These are phyloP conservation scores for Chelidonichthys spinosus DNA, from an alignment of 2,797 vertebrate species.

Conservation along the genomic window DNA sequence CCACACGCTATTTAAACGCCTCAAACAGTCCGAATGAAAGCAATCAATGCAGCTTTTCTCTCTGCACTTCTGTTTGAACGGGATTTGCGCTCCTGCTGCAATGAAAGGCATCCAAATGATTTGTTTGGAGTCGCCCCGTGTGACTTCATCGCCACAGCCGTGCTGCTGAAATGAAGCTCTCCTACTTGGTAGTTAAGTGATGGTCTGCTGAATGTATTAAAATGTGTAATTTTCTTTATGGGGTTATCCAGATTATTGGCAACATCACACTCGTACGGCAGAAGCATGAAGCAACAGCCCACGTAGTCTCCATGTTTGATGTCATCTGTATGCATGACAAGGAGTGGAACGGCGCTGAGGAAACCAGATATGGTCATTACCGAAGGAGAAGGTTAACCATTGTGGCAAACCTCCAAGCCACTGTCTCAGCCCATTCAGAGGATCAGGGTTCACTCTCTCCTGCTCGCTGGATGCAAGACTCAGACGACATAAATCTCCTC, in stretches of 20 bases:
- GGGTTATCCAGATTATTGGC: slow-evolving; percentile 54
- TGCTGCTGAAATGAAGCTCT: slow-evolving; percentile 33
- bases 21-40: slow-evolving; percentile 19
- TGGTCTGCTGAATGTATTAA: slow-evolving; percentile 69
- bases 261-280: slow-evolving; percentile 9
- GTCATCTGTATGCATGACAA: slow-evolving; percentile 51
- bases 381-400: slow-evolving; percentile 78
- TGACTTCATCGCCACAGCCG: slow-evolving; percentile 54
- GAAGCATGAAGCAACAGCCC: slow-evolving; percentile 42
- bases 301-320: slow-evolving; percentile 45
- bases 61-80: slow-evolving; percentile 41
- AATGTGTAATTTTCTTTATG: slow-evolving; percentile 47
- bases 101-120: slow-evolving; percentile 22
- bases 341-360: slow-evolving; percentile 57
- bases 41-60: slow-evolving; percentile 22
- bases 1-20: slow-evolving; percentile 35
- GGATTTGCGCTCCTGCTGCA: slow-evolving; percentile 39
- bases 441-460: slow-evolving; percentile 61
- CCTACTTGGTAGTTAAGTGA: slow-evolving; percentile 46
- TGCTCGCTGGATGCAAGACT: slow-evolving; percentile 46
- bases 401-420: slow-evolving; percentile 83
- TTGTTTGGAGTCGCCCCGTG: slow-evolving; percentile 31
- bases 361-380: slow-evolving; percentile 84
- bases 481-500: slow-evolving; percentile 53
- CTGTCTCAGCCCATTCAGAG: slow-evolving; percentile 75